Evolutionary conservation across 1,140 invertebrate species (phyloP), one percentile per base, ranked within the genome.

Genomic region (Eufriesea mexicana): DNA sequence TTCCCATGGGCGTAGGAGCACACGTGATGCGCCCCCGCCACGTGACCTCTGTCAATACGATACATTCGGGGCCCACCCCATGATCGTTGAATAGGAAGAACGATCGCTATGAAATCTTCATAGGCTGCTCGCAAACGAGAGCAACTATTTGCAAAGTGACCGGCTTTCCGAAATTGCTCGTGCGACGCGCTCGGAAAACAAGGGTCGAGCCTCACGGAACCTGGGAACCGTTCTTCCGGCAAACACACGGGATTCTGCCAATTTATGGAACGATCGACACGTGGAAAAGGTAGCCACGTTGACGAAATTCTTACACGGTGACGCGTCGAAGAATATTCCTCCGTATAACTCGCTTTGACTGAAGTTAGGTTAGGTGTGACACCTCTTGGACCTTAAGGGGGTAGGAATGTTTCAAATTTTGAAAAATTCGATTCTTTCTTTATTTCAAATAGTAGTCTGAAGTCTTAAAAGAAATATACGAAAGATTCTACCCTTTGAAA

Each of bases 31-130:
- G 51, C 67, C 55, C 62, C 59, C 72, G 88, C 75, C 91, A 91
- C 91, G 91, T 89, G 91, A 90, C 87, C 86, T 90, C 82, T 91
- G 91, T 91, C 91, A 91, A 91, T 91, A 91, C 82, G 87, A 89
- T 89, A 89, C 84, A 79, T 83, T 80, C 62, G 35, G 25, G 20
- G 20, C 7, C 54, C 71, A 45, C 78, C 80, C 71, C 42, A 28
- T 35, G 42, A 28, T 71, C 75, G 67, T 78, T 68, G 73, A 85
- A 74, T 62, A 73, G 79, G 74, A 79, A 79, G 81, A 84, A 78
- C 76, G 78, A 28, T 54, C 76, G 79, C 35, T 70, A 64, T 76
- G 84, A 88, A 81, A 82, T 86, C 80, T 62, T 83, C 72, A n/a
- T 54, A 18, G 81, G 45, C 74, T 47, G 28, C 25, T 82, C 62